Percentiles rank a stretch among this genome's conserved stretches.
These are phyloP conservation scores for Mesoclemmys tuberculata DNA, from an alignment of 2,113 vertebrate species.

Conservation along the genomic window DNA sequence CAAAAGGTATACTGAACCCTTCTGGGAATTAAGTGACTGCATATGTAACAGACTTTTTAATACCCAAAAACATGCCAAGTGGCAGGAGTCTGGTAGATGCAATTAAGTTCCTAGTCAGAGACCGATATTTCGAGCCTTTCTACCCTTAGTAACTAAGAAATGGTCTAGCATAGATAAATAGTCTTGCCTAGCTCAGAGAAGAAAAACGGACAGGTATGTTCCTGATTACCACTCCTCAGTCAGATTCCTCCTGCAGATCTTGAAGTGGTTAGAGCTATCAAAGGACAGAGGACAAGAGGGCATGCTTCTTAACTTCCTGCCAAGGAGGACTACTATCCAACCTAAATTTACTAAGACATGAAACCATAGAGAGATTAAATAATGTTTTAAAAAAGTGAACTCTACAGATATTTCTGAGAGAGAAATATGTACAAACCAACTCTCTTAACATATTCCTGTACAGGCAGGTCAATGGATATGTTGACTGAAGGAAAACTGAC, in stretches of 20 bases:
- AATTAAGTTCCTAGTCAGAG: background rate
- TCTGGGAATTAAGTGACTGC: background rate
- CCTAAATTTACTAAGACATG: background rate
- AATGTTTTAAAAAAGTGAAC: background rate
- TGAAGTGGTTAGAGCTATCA: background rate
- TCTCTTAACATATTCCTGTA: background rate
- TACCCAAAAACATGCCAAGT: background rate
- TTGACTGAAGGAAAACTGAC: background rate
- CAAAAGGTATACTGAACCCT: background rate
- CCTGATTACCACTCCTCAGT: background rate
- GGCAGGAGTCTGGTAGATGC: background rate
- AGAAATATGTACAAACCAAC: background rate
- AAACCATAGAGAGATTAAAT: background rate
- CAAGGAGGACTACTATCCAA: background rate
- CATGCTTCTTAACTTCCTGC: background rate
- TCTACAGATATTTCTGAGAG: rapidly evolving
- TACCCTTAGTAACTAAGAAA: background rate
- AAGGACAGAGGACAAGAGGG: background rate
- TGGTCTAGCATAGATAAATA: background rate
- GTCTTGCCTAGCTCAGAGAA: background rate
- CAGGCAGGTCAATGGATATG: background rate
- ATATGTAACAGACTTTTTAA: background rate
- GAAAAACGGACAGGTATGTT: background rate
- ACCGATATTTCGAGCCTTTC: background rate
- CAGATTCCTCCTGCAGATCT: background rate